Evolutionary conservation across 2,888 invertebrate genomes (phyloP).

Genomic region (Dascillus cervinus): DNA sequence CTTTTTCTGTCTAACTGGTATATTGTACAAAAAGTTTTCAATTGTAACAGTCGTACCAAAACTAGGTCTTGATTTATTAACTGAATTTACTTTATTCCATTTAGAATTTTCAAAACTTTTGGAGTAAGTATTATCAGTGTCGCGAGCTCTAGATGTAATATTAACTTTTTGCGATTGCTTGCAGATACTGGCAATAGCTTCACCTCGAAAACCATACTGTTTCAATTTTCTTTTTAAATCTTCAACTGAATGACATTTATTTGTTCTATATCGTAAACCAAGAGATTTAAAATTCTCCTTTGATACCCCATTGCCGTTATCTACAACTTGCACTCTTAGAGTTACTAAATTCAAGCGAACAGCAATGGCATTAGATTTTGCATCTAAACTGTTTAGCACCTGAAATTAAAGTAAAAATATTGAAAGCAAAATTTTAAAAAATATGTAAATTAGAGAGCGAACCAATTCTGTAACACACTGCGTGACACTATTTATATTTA

Average conservation of each 20-base stretch:
- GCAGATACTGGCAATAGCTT: slow-evolving; percentile 57
- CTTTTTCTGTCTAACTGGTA: slow-evolving; percentile 53
- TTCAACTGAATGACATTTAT: slow-evolving; percentile 50
- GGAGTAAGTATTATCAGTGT: slow-evolving; percentile 47
- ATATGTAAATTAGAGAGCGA: slow-evolving; percentile 15
- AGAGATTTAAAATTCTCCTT: slow-evolving; percentile 48
- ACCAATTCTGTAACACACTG: slow-evolving; percentile 61
- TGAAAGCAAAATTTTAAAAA: background rate
- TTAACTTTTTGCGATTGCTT: slow-evolving; percentile 50
- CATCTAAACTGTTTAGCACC: slow-evolving; percentile 66
- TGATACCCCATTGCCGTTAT: slow-evolving; percentile 65
- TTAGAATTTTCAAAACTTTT: slow-evolving; percentile 41
- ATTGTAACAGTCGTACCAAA: slow-evolving; percentile 67
- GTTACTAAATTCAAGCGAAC: slow-evolving; percentile 55
- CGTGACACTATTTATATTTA: slow-evolving; percentile 48
- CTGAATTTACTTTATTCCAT: slow-evolving; percentile 25
- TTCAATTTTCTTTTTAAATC: slow-evolving; percentile 47
- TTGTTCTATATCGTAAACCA: slow-evolving; percentile 57
- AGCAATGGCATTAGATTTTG: slow-evolving; percentile 60
- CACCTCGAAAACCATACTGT: slow-evolving; percentile 61
- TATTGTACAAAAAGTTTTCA: slow-evolving; percentile 55
- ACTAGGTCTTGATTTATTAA: slow-evolving; percentile 49
- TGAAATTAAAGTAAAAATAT: slow-evolving; percentile 27
- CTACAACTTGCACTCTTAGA: slow-evolving; percentile 63
- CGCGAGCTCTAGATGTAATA: slow-evolving; percentile 49